Base-by-base conservation (phyloP, 2,888 invertebrate genomes). In the Liodrosophila aerea region DNA sequence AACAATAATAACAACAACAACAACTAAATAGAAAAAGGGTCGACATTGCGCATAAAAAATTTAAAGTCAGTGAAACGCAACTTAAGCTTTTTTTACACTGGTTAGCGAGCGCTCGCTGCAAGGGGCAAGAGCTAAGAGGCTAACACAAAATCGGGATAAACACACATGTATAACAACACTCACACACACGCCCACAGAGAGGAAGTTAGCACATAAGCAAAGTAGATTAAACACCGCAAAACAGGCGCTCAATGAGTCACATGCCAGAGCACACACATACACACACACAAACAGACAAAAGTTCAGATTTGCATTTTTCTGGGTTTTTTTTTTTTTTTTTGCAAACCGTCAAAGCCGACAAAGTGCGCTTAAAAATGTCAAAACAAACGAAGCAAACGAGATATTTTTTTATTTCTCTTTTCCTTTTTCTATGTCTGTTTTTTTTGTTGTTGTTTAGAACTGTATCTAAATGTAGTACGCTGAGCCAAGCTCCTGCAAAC, bases 201-300 rank as follows among this genome's bases (percentile, higher is more conserved):
- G 70, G 65, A 76, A 63, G 80, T 73, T 64, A 65, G 67, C 67
- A 70, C 77, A 84, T 76, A 81, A 86, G 85, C 85, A 76, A 71
- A 84, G 85, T 85, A 81, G 80, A 81, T 81, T 81, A 81, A 86
- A 81, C 82, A 84, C 86, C 86, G 80, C 84, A 86, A 84, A 86
- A 73, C 86, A 84, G 81, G 66, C 71, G 85, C 72, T 77, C 78
- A 81, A 86, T 84, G 77, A 86, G 64, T 84, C 67, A 72, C 85
- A 80, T 80, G 46, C 57, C 78, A 61, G 16, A 52, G 57, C 33
- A 43, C 73, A 22, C 22, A 22, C 3, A n/a, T n/a, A n/a, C n/a
- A n/a, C n/a, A n/a, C n/a, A n/a, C n/a, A n/a, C n/a, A n/a, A n/a
- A n/a, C n/a, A n/a, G n/a, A n/a, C n/a, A n/a, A 61, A 73, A 76